phyloP scores from a whole-genome alignment of 2,888 invertebrate genomes.

The Dromius quadrimaculatus region DNA sequence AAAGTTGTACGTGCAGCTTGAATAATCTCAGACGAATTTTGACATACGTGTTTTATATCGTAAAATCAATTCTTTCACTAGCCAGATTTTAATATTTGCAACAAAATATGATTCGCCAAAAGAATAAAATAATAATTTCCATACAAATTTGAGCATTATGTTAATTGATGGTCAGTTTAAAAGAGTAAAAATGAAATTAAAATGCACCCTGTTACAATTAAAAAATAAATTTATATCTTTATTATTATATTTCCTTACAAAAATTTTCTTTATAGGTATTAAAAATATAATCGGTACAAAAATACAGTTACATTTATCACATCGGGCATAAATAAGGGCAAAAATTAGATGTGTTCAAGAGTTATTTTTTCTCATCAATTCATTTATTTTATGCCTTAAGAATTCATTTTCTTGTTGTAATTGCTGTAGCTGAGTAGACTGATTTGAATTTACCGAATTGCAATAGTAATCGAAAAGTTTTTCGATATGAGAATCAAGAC shows the following conservation, averaged over 20 bases:
- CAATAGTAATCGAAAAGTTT: neutral
- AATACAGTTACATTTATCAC: slow-evolving; percentile 14
- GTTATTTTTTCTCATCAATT: slow-evolving; percentile 15
- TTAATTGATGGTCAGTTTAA: no score
- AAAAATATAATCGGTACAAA: slow-evolving; percentile 7
- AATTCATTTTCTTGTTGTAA: slow-evolving; percentile 42
- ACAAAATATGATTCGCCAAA: no score
- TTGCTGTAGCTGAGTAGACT: neutral
- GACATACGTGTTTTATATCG: no score
- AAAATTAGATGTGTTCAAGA: neutral
- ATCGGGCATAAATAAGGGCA: neutral
- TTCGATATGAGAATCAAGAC: slow-evolving; percentile 59
- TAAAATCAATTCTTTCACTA: no score
- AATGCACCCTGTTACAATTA: no score
- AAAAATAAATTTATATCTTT: neutral
- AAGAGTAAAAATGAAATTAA: no score
- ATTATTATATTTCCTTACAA: neutral
- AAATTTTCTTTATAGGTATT: neutral
- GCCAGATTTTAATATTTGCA: no score
- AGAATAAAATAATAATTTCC: no score
- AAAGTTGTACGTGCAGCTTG: no score
- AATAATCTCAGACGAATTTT: no score
- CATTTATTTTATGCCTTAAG: slow-evolving; percentile 35
- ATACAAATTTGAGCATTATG: no score
- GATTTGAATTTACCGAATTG: slow-evolving; percentile 15